Evolutionary conservation across 2,888 invertebrate species (phyloP).

Genomic region (Coleophora flavipennella): DNA sequence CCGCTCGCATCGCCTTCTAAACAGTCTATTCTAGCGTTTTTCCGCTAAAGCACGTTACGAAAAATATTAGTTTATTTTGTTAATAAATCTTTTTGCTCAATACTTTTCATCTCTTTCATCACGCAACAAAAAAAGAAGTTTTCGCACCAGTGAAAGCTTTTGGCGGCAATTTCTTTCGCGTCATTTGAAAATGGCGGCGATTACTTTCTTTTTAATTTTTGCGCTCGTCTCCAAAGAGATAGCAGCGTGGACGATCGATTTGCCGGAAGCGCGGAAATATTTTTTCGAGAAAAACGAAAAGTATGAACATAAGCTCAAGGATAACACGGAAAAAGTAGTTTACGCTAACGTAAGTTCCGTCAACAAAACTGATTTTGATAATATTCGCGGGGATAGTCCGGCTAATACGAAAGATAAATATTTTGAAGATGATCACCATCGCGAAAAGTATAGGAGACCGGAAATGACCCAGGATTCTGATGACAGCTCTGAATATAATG

Average conservation of each 20-base stretch:
- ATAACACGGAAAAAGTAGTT: conserved; percentile 8
- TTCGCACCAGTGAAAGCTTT: too few relatives aligned
- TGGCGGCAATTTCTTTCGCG: background rate
- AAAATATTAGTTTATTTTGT: background rate
- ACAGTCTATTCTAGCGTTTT: background rate
- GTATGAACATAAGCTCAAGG: conserved; percentile 5
- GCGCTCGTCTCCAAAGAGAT: conserved; percentile 28
- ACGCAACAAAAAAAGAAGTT: too few relatives aligned
- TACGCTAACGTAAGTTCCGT: background rate
- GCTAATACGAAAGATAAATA: conserved; percentile 20
- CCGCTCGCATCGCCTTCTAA: background rate
- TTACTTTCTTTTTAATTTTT: conserved; percentile 20
- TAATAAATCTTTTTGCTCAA: too few relatives aligned
- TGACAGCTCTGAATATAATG: conserved; percentile 13
- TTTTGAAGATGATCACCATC: background rate
- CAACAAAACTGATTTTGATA: conserved; percentile 6
- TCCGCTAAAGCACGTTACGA: conserved; percentile 1
- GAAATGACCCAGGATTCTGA: conserved; percentile 13
- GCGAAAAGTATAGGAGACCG: too few relatives aligned
- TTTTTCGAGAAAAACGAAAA: conserved; percentile 33
- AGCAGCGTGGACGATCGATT: conserved; percentile 49
- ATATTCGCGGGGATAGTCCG: conserved; percentile 30
- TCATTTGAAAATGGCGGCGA: conserved; percentile 24
- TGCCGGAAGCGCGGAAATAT: conserved; percentile 42
- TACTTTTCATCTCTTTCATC: too few relatives aligned